Conservation (phyloP, 2,113 vertebrate species). For the Cyprinus carpio region DNA sequence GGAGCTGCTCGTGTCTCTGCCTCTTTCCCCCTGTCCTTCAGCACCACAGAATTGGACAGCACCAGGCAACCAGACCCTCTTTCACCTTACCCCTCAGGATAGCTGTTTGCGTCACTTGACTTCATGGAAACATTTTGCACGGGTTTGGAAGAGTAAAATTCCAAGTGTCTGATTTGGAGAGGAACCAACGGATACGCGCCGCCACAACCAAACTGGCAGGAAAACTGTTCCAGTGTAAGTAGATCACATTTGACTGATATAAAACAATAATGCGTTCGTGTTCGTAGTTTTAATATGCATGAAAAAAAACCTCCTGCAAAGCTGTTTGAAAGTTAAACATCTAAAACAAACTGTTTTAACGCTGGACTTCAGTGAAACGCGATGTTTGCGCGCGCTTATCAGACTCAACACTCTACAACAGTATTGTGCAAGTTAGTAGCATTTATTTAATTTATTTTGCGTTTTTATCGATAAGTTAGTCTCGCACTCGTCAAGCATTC, state of each 20-base stretch:
- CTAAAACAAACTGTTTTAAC: not conserved
- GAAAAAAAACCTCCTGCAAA: not conserved
- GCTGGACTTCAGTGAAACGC: not conserved
- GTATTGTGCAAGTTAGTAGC: not conserved
- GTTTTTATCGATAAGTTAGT: not conserved
- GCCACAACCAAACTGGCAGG: slow-evolving; percentile 46
- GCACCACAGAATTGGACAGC: slow-evolving; percentile 78
- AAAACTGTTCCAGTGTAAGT: slow-evolving; percentile 68
- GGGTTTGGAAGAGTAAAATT: slow-evolving; percentile 58
- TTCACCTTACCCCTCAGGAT: slow-evolving; percentile 65
- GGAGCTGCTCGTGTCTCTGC: slow-evolving; percentile 71
- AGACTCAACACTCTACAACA: not conserved
- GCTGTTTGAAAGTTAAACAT: not conserved
- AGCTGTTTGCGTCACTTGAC: slow-evolving; percentile 47
- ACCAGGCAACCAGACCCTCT: slow-evolving; percentile 66
- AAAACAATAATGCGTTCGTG: not conserved
- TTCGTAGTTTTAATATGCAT: not conserved
- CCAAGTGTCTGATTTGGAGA: slow-evolving; percentile 66
- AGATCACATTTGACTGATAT: slow-evolving; percentile 29
- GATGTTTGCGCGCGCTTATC: not conserved
- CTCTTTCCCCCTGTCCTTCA: slow-evolving; percentile 72
- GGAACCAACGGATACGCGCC: slow-evolving; percentile 56
- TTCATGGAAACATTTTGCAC: slow-evolving; percentile 66
- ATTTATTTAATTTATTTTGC: not conserved
- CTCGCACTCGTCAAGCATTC: not conserved